These are phyloP conservation scores for Drosophila athabasca DNA, from an alignment of 1,140 invertebrate species.

Conservation along the genomic window DNA sequence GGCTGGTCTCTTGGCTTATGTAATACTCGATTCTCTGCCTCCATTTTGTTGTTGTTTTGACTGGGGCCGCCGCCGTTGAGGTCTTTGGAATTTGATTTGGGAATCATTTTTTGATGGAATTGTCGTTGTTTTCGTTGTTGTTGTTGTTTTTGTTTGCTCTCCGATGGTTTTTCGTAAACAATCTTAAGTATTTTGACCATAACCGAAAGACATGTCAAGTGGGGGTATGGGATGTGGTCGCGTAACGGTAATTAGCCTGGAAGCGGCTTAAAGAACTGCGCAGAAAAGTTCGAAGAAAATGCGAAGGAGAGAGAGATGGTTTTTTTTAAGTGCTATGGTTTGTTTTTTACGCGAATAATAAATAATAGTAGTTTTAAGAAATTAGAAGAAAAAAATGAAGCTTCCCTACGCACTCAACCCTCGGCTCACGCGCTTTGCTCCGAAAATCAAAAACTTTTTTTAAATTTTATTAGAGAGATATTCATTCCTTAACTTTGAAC, in stretches of 20 bases:
- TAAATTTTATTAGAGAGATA: too few relatives aligned
- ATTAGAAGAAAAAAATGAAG: too few relatives aligned
- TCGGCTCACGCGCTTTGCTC: too few relatives aligned
- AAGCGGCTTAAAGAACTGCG: slow-evolving; percentile 36
- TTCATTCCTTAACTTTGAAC: too few relatives aligned
- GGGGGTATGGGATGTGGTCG: background rate
- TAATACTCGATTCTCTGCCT: slow-evolving; percentile 43
- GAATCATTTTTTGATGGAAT: slow-evolving; percentile 20
- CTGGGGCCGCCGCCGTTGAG: slow-evolving; percentile 6
- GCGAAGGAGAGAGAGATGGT: background rate
- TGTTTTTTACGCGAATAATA: too few relatives aligned
- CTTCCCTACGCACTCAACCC: too few relatives aligned
- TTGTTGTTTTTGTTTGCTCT: slow-evolving; percentile 22
- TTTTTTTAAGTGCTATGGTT: background rate
- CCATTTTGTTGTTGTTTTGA: slow-evolving; percentile 31
- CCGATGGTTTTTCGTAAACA: slow-evolving; percentile 55
- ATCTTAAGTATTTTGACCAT: slow-evolving; percentile 39
- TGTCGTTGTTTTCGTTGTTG: slow-evolving; percentile 31
- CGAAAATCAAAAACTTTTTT: too few relatives aligned
- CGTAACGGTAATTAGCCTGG: slow-evolving; percentile 62
- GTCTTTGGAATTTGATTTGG: slow-evolving; percentile 26
- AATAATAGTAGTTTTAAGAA: too few relatives aligned
- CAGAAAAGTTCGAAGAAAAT: slow-evolving; percentile 8
- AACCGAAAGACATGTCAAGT: slow-evolving; percentile 10
- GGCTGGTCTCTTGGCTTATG: slow-evolving; percentile 27